Evolutionary conservation across 2,113 vertebrate genomes (phyloP), one percentile per base, ranked within the genome.

Genomic region (Pituophis catenifer): DNA sequence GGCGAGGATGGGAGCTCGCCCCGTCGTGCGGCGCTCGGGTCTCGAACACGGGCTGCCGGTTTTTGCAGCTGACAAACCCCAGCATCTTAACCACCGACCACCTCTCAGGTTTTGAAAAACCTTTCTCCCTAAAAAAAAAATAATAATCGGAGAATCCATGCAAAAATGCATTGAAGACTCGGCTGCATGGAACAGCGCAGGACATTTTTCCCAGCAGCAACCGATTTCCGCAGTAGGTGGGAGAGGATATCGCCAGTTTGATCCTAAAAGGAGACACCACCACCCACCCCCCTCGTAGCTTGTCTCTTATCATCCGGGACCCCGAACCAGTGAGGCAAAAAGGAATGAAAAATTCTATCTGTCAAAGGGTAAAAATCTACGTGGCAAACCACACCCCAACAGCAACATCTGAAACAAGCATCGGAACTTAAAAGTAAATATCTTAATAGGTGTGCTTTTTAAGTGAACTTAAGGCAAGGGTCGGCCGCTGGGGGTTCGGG

Each of bases 401-500:
- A 24, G 52, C 48, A 59, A 44, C 21, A 17, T 53, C n/a, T 62
- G 55, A 33, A 59, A 62, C 13, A 62, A 44, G 53, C 26, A 52
- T 59, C 53, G 29, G 90, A 86, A 24, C 21, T 53, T 5, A 23
- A 44, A n/a, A 19, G 44, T 8, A 55, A 54, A 52, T 26, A 6
- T 6, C 11, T 88, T 54, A 53, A 10, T 50, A 86, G 26, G 6
- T 65, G 91, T 89, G 86, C 59, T 62, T 81, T 90, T 93, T 59
- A 26, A 59, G 10, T 89, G 8, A 90, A 93, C 1, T 90, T 86
- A 90, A 90, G 92, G 95, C 95, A 50, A 0, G 48, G 48, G 48
- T 50, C 3, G 6, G 48, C 48, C 4, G 48, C 48, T 50, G 5
- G 48, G 48, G 48, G 48, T 50, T 50, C 48, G 48, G 5, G 6